phyloP scores from a whole-genome alignment of 1,140 invertebrate species.

The Euschistus heros region DNA sequence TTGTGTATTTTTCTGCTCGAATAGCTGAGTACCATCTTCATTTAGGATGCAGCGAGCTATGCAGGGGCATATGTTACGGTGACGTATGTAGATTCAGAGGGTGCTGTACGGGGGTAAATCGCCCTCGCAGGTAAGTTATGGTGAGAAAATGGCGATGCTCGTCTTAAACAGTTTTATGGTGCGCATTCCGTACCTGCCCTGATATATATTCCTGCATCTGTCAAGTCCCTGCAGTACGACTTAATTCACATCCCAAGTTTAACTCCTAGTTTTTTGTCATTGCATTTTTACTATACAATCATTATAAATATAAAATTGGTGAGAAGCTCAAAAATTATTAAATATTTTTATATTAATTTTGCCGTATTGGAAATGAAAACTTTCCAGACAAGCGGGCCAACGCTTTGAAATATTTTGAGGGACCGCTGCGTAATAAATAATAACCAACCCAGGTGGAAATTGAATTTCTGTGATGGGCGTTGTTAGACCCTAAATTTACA shows the following conservation, averaged over 20 bases:
- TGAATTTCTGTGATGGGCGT: too few relatives aligned
- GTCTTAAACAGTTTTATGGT: background rate
- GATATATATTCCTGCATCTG: background rate
- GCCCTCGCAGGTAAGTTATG: background rate
- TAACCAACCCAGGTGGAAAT: too few relatives aligned
- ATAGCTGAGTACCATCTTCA: too few relatives aligned
- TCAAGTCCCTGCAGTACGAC: background rate
- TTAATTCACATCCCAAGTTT: background rate
- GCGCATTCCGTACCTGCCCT: background rate
- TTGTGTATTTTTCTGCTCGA: too few relatives aligned
- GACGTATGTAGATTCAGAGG: background rate
- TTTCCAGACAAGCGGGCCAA: too few relatives aligned
- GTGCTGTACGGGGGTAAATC: background rate
- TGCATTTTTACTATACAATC: background rate
- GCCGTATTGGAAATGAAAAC: too few relatives aligned
- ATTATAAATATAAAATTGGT: background rate
- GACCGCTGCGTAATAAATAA: too few relatives aligned
- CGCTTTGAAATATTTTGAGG: too few relatives aligned
- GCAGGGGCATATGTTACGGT: background rate
- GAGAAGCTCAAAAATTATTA: background rate
- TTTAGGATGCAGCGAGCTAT: background rate
- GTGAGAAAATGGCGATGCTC: conserved; percentile 8
- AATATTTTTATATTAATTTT: background rate
- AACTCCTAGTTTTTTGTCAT: background rate
- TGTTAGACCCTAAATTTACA: too few relatives aligned